phyloP scores from a whole-genome alignment of 2,797 vertebrate genomes.

The Catharus ustulatus region DNA sequence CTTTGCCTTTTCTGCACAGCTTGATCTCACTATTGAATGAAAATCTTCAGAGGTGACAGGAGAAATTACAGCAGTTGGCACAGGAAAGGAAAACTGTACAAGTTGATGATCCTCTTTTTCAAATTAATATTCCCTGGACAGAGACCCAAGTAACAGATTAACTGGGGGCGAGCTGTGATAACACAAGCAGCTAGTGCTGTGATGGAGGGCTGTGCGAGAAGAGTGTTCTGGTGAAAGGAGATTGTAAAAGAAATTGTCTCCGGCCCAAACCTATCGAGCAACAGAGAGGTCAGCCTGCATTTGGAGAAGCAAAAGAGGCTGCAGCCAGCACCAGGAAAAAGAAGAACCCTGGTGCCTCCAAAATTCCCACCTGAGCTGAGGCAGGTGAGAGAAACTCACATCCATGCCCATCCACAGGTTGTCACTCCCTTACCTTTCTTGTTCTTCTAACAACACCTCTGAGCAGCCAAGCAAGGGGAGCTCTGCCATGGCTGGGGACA shows the following conservation, averaged over 20 bases:
- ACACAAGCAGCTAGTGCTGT: neutral
- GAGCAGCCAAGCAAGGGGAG: neutral
- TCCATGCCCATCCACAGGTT: neutral
- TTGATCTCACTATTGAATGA: neutral
- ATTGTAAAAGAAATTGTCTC: neutral
- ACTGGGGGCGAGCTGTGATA: neutral
- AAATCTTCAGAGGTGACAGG: conserved; percentile 17
- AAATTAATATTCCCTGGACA: conserved; percentile 4
- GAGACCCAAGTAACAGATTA: conserved; percentile 1
- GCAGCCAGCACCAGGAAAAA: neutral
- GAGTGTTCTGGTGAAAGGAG: neutral
- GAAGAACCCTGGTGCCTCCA: accelerated
- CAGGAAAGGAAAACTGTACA: conserved; percentile 28
- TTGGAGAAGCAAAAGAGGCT: neutral
- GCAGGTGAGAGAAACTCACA: neutral
- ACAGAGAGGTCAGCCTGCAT: neutral
- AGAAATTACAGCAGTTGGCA: conserved; percentile 36
- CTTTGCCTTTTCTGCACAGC: neutral
- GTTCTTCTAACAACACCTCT: neutral
- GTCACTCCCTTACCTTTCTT: neutral
- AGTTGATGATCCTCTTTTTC: neutral
- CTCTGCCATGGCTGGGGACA: neutral
- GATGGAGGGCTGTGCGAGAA: neutral
- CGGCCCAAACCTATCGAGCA: neutral
- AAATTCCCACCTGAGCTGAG: neutral